phyloP scores from a whole-genome alignment of 2,113 vertebrate species.

The Gyps fulvus region DNA sequence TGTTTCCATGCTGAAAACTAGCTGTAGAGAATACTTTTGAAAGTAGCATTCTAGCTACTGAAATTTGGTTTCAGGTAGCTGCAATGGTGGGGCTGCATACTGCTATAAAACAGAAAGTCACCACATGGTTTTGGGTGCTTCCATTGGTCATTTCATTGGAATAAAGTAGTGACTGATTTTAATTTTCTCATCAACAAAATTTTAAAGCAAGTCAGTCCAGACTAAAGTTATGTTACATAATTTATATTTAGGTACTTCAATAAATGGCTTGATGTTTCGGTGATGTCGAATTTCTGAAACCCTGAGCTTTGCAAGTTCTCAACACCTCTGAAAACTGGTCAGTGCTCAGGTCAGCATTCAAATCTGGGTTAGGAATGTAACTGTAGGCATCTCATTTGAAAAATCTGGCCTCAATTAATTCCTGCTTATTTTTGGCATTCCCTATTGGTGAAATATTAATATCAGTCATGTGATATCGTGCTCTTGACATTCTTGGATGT shows the following conservation, averaged over 20 bases:
- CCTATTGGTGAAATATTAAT: not conserved
- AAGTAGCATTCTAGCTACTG: not conserved
- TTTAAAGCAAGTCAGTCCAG: not conserved
- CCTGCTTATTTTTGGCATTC: not conserved
- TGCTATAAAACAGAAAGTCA: not conserved
- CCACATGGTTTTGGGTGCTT: not conserved
- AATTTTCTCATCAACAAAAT: not conserved
- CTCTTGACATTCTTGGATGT: not conserved
- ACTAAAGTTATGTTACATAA: not conserved
- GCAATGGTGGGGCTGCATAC: not conserved
- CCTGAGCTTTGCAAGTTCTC: not conserved
- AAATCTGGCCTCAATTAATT: not conserved
- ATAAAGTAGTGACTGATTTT: not conserved
- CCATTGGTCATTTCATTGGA: not conserved
- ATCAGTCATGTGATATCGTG: not conserved
- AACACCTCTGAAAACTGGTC: not conserved
- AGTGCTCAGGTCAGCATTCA: not conserved
- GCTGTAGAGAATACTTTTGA: not conserved
- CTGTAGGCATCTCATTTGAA: not conserved
- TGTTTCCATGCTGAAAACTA: not conserved
- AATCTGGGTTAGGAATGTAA: not conserved
- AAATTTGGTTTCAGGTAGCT: not conserved
- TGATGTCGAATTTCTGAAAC: not conserved
- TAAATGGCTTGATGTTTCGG: not conserved
- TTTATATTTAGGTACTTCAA: not conserved